Evolutionary conservation across 2,888 invertebrate species (phyloP).

Genomic region (Patella depressa): DNA sequence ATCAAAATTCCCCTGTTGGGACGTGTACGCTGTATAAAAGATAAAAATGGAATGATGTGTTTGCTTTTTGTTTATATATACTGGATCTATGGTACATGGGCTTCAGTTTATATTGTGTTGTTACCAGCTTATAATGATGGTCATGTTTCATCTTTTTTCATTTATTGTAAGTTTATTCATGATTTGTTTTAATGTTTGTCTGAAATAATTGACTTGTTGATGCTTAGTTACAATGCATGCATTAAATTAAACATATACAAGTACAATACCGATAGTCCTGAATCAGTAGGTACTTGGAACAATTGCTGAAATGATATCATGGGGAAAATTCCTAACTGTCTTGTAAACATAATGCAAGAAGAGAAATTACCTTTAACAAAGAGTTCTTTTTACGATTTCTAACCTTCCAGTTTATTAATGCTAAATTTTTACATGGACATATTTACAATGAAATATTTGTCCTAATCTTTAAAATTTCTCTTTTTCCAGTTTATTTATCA

Average conservation of each 20-base stretch:
- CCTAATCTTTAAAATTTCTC: constrained; percentile 7
- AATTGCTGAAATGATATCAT: too few relatives aligned
- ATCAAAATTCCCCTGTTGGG: constrained; percentile 38
- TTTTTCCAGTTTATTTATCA: constrained; percentile 35
- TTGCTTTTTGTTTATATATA: constrained; percentile 54
- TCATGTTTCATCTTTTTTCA: constrained; percentile 37
- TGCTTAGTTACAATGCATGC: background rate
- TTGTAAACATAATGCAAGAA: too few relatives aligned
- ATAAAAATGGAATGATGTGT: constrained; percentile 50
- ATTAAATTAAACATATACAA: constrained; percentile 19
- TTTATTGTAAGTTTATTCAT: constrained; percentile 50
- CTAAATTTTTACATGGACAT: too few relatives aligned
- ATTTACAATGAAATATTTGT: too few relatives aligned
- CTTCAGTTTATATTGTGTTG: constrained; percentile 56
- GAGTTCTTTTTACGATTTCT: too few relatives aligned
- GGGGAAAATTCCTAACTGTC: too few relatives aligned
- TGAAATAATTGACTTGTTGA: background rate
- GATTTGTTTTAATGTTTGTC: background rate
- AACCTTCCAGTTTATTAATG: too few relatives aligned
- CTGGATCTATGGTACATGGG: constrained; percentile 65
- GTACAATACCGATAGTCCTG: background rate
- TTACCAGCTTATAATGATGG: constrained; percentile 61
- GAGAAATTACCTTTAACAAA: too few relatives aligned
- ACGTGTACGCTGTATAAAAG: constrained; percentile 47
- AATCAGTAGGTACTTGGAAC: too few relatives aligned